Evolutionary conservation across 2,113 vertebrate genomes (phyloP).

Genomic region (Ceuthmochares aereus): DNA sequence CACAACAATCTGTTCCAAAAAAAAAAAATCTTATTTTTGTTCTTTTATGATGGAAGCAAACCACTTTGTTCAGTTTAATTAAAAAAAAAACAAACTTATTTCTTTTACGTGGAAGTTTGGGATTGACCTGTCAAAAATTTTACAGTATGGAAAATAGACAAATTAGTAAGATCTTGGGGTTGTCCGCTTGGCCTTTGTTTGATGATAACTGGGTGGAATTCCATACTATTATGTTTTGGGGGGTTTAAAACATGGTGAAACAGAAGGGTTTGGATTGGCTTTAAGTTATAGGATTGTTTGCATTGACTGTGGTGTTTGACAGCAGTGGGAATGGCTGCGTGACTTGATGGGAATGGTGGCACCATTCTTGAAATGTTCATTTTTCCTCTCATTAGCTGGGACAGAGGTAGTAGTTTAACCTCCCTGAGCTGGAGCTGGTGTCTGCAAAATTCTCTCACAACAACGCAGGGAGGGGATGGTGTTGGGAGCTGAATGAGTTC

Average conservation of each 20-base stretch:
- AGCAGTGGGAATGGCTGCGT: background rate
- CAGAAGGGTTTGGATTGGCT: background rate
- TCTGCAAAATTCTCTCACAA: background rate
- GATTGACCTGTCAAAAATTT: background rate
- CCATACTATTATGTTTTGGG: too few species aligned
- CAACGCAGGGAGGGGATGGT: background rate
- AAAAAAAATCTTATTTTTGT: background rate
- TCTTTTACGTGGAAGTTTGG: background rate
- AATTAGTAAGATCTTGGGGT: background rate
- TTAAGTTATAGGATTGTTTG: background rate
- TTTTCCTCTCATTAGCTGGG: background rate
- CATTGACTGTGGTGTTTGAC: background rate
- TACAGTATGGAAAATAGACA: rapidly evolving
- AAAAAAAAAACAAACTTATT: background rate
- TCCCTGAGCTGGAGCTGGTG: background rate
- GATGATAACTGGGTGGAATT: background rate
- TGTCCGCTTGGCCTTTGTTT: background rate
- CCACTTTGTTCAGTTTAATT: background rate
- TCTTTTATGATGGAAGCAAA: background rate
- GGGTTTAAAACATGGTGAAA: rapidly evolving
- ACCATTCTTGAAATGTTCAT: background rate
- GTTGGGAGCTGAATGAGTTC: background rate
- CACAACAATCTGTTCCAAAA: conserved; percentile 14
- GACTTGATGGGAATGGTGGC: background rate
- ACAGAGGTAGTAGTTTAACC: background rate